Base-by-base conservation (phyloP, 2,888 invertebrate genomes). In the Leptarthrus brevirostris region DNA sequence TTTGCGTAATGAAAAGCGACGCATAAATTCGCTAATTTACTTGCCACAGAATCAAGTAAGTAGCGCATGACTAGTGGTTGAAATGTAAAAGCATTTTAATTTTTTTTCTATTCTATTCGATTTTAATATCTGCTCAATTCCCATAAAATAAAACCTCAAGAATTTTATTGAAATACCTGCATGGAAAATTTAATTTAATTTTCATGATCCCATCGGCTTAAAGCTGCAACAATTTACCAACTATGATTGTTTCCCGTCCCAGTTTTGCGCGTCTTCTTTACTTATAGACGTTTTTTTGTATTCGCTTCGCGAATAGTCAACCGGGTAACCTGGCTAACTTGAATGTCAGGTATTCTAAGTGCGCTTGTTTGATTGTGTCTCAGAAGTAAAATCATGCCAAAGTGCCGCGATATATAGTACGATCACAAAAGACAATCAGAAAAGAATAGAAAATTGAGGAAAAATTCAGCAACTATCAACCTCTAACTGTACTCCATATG, bases 401-500 rank as follows among this genome's bases (percentile, higher is more conserved):
- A 52, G 16, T 36, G 47, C 47, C 16, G 26, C 24, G 52, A 30
- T 26, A 69, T 52, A 18, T 26, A 24, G 49, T 49, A 52, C 30
- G 52, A 52, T 69, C 34, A 69, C 52, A 69, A 18, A 52, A 52
- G 69, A 52, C 52, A 69, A 30, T 34, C 49, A 52, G 52, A 52
- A 69, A 69, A 69, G 69, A 69, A 69, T 69, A 34, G 69, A 69
- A 69, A 69, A 69, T 52, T 69, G 69, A 49, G 49, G 69, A 69
- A 69, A 69, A 69, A 69, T 69, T 16, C 52, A 30, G 30, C 49
- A 52, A 52, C 52, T 52, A 69, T 36, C 36, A 61, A 44, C 34
- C 20, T 30, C 49, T 69, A 69, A 69, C 69, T 69, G 69, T 69
- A 49, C 69, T 69, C 69, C 22, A 69, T 69, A 69, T 69, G 69